phyloP scores from a whole-genome alignment of 1,140 invertebrate genomes.

The Ylistrum balloti region DNA sequence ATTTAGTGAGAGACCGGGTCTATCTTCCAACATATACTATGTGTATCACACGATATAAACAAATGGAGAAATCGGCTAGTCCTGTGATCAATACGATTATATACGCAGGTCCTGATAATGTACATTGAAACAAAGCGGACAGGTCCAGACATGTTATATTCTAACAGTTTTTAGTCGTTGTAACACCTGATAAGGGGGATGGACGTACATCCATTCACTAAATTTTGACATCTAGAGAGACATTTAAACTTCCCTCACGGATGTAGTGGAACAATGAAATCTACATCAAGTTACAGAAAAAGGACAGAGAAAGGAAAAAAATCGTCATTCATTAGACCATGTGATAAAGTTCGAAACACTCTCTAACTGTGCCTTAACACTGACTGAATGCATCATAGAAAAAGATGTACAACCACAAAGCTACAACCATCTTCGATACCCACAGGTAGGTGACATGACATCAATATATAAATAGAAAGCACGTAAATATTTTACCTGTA shows the following conservation, averaged over 20 bases:
- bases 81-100: not conserved
- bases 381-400: not conserved
- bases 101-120: not conserved
- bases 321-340: not conserved
- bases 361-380: not conserved
- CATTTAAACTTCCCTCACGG: not conserved
- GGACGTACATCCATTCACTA: constrained; percentile 17
- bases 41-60: not conserved
- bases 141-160: not conserved
- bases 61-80: not conserved
- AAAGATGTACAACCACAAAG: not conserved
- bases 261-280: not conserved
- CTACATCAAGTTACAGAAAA: not conserved
- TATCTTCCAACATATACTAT: no score
- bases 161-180: not conserved
- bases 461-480: not conserved
- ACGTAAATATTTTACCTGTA: not conserved
- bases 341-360: not conserved
- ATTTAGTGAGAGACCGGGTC: not conserved
- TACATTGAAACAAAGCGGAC: not conserved
- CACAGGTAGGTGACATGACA: not conserved
- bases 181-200: not conserved
- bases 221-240: not conserved
- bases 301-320: not conserved
- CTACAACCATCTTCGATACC: not conserved